A percentile compares a stretch with the other conserved stretches of the same genome.
These are phyloP conservation scores for Coregonus suidteri DNA, from an alignment of 2,797 vertebrate genomes.

Conservation along the genomic window DNA sequence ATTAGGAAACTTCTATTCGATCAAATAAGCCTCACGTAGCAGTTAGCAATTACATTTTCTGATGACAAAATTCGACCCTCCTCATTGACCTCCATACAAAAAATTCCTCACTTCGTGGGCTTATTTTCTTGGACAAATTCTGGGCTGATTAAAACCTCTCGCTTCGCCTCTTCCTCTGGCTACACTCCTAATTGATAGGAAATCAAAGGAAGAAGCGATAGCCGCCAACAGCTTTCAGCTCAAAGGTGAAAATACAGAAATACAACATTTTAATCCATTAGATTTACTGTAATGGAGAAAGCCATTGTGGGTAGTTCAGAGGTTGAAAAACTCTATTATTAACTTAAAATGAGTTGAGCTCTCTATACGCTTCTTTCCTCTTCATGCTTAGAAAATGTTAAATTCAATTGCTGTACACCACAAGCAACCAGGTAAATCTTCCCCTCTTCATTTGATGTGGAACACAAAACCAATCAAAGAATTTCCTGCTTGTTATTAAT, in stretches of 20 bases:
- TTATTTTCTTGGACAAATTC: too few relatives aligned
- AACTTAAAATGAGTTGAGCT: not conserved
- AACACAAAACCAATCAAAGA: not conserved
- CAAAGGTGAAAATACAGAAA: constrained; percentile 16
- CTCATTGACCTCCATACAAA: too few relatives aligned
- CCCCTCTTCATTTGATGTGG: not conserved
- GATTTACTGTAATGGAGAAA: not conserved
- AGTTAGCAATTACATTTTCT: too few relatives aligned
- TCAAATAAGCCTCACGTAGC: too few relatives aligned
- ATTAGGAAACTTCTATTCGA: too few relatives aligned
- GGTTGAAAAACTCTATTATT: constrained; percentile 17
- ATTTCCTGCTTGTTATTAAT: not conserved
- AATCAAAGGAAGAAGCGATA: constrained; percentile 4
- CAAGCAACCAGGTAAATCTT: not conserved
- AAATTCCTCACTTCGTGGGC: too few relatives aligned
- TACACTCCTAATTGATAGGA: constrained; percentile 12
- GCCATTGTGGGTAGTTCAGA: not conserved
- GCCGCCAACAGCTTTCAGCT: constrained; percentile 17
- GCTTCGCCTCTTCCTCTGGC: not conserved
- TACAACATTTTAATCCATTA: not conserved
- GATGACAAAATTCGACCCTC: too few relatives aligned
- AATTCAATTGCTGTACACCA: constrained; percentile 8
- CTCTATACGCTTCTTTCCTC: not conserved
- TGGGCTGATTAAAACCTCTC: too few relatives aligned
- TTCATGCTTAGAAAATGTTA: constrained; percentile 5